These are phyloP conservation scores for Stenchaetothrips biformis DNA, from an alignment of 2,888 invertebrate genomes.

Conservation along the genomic window DNA sequence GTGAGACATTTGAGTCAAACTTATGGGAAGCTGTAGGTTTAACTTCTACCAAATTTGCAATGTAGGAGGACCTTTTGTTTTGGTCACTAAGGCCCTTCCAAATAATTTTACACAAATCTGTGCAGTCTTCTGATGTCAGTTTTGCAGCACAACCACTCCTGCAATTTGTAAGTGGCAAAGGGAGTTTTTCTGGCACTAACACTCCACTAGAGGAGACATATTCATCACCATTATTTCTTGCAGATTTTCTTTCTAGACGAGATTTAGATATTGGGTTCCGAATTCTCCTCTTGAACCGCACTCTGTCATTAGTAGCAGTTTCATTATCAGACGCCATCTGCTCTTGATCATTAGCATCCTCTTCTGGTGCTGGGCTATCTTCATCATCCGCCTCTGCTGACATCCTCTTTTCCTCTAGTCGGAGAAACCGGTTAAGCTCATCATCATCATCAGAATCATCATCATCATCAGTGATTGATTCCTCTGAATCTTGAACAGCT, in stretches of 20 bases:
- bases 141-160: not conserved
- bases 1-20: not conserved
- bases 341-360: no score
- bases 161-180: not conserved
- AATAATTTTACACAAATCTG: not conserved
- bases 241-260: not conserved
- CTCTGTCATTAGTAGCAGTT: no score
- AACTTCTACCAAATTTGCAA: not conserved
- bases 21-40: not conserved
- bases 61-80: not conserved
- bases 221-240: not conserved
- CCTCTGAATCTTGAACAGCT: no score
- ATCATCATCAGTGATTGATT: no score
- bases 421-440: no score
- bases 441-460: no score
- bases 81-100: not conserved
- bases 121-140: not conserved
- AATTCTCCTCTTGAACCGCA: not conserved
- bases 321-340: no score
- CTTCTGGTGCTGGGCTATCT: no score
- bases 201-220: not conserved
- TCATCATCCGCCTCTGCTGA: no score
- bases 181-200: not conserved
- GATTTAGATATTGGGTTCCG: not conserved
- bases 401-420: no score